A percentile compares a stretch with the other conserved stretches of the same genome.
phyloP scores from a whole-genome alignment of 2,113 vertebrate species.

The Pteronura brasiliensis region DNA sequence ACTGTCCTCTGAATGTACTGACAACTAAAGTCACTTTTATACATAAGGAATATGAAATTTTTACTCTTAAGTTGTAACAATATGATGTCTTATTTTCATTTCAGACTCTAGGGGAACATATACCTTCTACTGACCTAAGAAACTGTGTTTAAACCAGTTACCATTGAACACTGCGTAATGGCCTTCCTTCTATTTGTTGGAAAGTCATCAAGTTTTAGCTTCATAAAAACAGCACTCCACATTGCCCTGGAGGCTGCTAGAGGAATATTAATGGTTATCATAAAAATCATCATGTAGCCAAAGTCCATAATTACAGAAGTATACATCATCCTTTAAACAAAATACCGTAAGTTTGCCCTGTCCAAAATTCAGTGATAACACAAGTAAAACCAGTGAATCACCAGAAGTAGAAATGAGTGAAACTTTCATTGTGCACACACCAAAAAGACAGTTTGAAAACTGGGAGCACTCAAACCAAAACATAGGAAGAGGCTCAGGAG shows the following conservation, averaged over 20 bases:
- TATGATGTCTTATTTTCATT: not conserved
- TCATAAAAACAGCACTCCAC: not conserved
- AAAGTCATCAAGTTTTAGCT: not conserved
- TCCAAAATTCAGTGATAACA: not conserved
- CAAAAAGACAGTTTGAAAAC: not conserved
- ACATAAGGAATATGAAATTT: not conserved
- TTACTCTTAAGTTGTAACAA: not conserved
- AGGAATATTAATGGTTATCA: not conserved
- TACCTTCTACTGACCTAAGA: not conserved
- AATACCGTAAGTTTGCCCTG: not conserved
- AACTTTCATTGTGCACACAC: not conserved
- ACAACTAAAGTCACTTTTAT: not conserved
- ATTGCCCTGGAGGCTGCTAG: not conserved
- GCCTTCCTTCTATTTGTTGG: not conserved
- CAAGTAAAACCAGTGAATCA: not conserved
- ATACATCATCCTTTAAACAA: not conserved
- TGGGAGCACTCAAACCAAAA: not conserved
- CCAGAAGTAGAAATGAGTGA: not conserved
- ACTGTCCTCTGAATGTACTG: not conserved
- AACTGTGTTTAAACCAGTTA: not conserved
- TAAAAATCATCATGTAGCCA: not conserved
- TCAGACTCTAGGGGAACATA: not conserved
- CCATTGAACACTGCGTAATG: not conserved
- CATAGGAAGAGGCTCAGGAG: not conserved
- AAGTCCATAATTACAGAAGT: not conserved